These are phyloP conservation scores for Amphiprion percula DNA, from an alignment of 2,113 vertebrate genomes.

Conservation along the genomic window DNA sequence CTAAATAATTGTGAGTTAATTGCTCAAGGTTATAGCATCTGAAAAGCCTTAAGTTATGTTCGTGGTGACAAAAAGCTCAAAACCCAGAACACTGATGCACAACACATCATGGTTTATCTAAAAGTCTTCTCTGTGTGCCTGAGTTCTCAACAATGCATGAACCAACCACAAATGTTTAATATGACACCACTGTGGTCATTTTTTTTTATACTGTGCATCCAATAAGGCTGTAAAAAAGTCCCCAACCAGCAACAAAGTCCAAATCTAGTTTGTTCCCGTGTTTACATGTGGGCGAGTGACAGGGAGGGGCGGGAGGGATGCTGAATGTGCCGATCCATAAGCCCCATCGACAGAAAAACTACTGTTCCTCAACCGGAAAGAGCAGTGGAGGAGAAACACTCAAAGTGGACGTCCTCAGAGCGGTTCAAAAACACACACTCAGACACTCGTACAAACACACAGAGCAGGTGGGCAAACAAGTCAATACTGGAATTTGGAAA, in stretches of 20 bases:
- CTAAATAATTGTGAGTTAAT: conserved; percentile 11
- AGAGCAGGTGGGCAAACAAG: conserved; percentile 30
- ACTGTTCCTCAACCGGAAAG: conserved; percentile 77
- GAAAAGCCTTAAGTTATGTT: conserved; percentile 17
- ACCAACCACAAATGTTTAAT: conserved; percentile 1
- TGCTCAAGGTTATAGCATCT: conserved; percentile 6
- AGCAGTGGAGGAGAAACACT: conserved; percentile 79
- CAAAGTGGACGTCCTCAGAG: conserved; percentile 75
- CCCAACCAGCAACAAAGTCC: conserved; percentile 36
- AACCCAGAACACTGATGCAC: conserved; percentile 4
- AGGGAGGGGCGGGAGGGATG: conserved; percentile 35
- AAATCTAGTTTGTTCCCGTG: conserved; percentile 42
- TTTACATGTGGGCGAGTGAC: conserved; percentile 65
- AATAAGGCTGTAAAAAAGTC: conserved; percentile 16
- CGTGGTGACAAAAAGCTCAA: not conserved
- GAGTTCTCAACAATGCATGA: not conserved
- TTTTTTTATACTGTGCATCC: not conserved
- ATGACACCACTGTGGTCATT: conserved; percentile 11
- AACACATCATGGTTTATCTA: conserved; percentile 27
- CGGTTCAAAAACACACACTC: conserved; percentile 80
- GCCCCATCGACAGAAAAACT: conserved; percentile 77
- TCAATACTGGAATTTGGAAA: conserved; percentile 52
- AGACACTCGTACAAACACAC: conserved; percentile 32
- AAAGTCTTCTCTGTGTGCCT: conserved; percentile 38
- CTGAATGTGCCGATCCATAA: conserved; percentile 77